Evolutionary conservation across 2,113 vertebrate genomes (phyloP), one percentile per base, ranked within the genome.

Genomic region (Rhodinocichla rosea): DNA sequence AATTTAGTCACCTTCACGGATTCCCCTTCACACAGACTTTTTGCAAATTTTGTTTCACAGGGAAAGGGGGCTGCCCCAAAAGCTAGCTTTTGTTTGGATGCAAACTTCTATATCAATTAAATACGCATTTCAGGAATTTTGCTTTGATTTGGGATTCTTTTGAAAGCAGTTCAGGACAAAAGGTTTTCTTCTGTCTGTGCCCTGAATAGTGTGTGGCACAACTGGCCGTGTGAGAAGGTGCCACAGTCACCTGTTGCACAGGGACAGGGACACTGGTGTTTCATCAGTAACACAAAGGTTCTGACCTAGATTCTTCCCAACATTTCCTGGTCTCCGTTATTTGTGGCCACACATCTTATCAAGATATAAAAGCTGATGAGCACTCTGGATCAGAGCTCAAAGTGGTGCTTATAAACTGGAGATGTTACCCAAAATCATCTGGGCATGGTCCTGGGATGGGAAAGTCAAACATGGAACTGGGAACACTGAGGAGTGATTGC

Each of bases 11-110:
- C 42, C 47, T 47, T 7, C 27, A 1, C 0, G 3, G 39, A 47
- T 70, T 89, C n/a, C 56, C 71, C n/a, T 40, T 27, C 17, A 10
- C 18, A 3, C 0, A 0, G 7, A 3, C 18, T 63, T 47, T 23
- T 9, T 39, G 23, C 33, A 40, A 10, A 28, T 89, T 55, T 63
- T 64, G 45, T n/a, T 57, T 62, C 62, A 37, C 10, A 5, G 21
- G 44, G 30, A 35, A 42, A 79, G 40, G 11, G 15, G 10, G 39
- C 35, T 85, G 39, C 45, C 69, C 53, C 13, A 70, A 88, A 80
- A 76, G 9, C 22, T 23, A 22, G 39, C 13, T 83, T 68, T 62
- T 15, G 7, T 55, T 92, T 83, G 47, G 24, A 7, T 10, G 33
- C 20, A 50, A 81, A 64, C 24, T 59, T 70, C 60, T 47, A 0